Conservation (phyloP, 2,113 vertebrate species). For the Microcebus ravelobensis region DNA sequence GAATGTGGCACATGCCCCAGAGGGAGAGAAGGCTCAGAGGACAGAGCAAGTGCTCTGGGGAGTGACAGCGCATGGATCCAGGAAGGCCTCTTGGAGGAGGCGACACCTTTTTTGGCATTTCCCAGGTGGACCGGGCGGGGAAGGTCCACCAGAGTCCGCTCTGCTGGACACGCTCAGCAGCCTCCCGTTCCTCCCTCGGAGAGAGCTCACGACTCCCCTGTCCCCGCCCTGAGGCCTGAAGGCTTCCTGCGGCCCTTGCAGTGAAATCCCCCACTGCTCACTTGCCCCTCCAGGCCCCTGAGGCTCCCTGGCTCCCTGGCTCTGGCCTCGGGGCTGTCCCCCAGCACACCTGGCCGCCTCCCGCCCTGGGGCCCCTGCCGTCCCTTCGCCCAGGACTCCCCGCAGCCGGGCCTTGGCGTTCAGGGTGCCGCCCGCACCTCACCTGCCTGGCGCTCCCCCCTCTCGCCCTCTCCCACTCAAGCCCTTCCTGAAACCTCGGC, state of each 20-base stretch:
- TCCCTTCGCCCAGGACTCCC: not conserved
- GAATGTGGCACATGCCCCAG: not conserved
- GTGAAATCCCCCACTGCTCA: not conserved
- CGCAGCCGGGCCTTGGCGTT: not conserved
- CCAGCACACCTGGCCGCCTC: not conserved
- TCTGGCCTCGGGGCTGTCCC: not conserved
- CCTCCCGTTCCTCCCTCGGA: too few species aligned
- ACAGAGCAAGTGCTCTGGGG: not conserved
- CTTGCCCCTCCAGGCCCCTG: not conserved
- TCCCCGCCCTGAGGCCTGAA: too few species aligned
- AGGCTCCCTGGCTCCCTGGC: rapidly evolving
- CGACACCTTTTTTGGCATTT: not conserved
- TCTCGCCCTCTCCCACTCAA: not conserved
- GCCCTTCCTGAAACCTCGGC: not conserved
- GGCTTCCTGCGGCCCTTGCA: not conserved
- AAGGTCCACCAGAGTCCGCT: not conserved
- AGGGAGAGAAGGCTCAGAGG: not conserved
- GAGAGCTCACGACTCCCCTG: not conserved
- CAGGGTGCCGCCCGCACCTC: not conserved
- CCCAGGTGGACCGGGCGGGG: not conserved
- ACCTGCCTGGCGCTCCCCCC: not conserved
- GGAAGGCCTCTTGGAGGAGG: not conserved
- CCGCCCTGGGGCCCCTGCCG: not conserved
- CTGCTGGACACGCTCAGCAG: not conserved
- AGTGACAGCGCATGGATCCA: not conserved